Conservation (phyloP, 2,888 invertebrate species). For the Nomada ruficornis region DNA sequence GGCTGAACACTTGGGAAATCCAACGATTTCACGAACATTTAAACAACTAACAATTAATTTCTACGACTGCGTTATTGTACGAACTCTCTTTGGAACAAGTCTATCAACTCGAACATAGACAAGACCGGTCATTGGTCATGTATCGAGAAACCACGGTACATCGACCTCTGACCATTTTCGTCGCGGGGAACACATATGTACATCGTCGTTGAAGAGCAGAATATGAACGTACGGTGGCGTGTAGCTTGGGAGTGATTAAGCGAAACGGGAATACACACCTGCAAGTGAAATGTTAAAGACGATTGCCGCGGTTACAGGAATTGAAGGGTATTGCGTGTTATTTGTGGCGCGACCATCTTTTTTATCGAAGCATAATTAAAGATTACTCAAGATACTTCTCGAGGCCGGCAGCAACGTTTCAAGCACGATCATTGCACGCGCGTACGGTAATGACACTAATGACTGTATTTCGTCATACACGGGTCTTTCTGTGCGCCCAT, state of each 20-base stretch:
- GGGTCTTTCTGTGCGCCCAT: neutral
- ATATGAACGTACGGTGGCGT: constrained; percentile 1
- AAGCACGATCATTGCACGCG: constrained; percentile 4
- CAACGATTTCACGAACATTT: neutral
- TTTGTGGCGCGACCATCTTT: constrained; percentile 20
- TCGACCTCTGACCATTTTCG: constrained; percentile 22
- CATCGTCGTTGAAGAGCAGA: neutral
- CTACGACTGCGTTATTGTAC: neutral
- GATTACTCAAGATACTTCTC: constrained; percentile 22
- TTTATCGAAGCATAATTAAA: constrained; percentile 36
- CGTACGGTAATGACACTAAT: constrained; percentile 20
- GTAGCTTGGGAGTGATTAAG: constrained; percentile 20
- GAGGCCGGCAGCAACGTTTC: neutral
- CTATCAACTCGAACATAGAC: neutral
- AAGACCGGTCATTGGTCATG: neutral
- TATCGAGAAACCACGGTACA: constrained; percentile 11
- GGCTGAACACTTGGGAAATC: neutral
- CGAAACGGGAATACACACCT: neutral
- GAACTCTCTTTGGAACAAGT: neutral
- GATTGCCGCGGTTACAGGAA: constrained; percentile 39
- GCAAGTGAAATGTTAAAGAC: constrained; percentile 31
- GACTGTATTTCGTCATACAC: constrained; percentile 28
- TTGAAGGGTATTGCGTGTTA: constrained; percentile 28
- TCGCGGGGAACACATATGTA: neutral
- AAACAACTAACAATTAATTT: neutral